phyloP scores from a whole-genome alignment of 2,888 invertebrate species.

The Aleiodes alternator region DNA sequence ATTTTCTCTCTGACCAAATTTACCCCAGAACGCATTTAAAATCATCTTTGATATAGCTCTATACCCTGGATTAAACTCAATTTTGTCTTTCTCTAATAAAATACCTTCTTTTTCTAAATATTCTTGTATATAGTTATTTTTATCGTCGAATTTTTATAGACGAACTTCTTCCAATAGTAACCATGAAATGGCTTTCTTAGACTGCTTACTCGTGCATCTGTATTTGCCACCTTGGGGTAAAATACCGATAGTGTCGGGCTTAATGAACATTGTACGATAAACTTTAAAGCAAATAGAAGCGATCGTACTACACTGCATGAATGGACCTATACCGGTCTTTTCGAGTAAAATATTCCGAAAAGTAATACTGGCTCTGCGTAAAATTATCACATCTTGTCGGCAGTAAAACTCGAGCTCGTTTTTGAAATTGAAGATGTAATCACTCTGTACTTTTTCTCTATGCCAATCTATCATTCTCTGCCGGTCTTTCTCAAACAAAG shows the following conservation, averaged over 20 bases:
- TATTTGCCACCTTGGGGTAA: background rate
- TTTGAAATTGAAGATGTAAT: no score
- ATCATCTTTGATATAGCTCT: slow-evolving; percentile 6
- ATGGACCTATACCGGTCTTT: no score
- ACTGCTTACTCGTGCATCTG: background rate
- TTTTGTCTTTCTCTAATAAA: background rate
- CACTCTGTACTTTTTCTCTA: no score
- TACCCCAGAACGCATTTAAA: slow-evolving; percentile 1
- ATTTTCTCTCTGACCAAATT: slow-evolving; percentile 7
- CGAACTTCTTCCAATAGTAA: background rate
- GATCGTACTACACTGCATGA: no score
- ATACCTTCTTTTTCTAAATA: slow-evolving; percentile 26
- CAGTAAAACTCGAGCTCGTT: no score
- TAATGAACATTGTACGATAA: no score
- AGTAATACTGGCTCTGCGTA: no score
- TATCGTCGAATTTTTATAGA: background rate
- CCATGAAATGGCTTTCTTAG: background rate
- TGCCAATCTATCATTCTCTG: no score
- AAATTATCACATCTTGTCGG: no score
- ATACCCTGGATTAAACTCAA: background rate
- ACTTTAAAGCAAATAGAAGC: no score
- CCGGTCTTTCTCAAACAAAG: no score
- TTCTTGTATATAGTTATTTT: background rate
- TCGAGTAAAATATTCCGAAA: no score
- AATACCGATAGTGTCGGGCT: background rate